Evolutionary conservation across 2,888 invertebrate species (phyloP).

Genomic region (Lycia hirtaria): DNA sequence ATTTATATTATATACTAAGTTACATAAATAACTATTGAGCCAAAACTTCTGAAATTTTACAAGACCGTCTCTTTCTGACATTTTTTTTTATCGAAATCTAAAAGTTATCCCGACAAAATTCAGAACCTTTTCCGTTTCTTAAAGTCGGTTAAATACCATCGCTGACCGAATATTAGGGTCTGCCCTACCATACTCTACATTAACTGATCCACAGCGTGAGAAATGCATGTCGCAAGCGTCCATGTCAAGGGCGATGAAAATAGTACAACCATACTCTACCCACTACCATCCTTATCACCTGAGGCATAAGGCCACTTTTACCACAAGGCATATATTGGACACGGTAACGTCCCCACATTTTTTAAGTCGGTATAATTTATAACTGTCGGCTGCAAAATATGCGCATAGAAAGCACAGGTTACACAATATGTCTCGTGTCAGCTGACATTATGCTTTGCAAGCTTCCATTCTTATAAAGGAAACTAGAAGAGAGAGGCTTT

Average conservation of each 20-base stretch:
- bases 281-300: slow-evolving; percentile 11
- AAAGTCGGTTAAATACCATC: no score
- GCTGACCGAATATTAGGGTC: no score
- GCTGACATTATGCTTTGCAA: background rate
- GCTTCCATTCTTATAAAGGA: no score
- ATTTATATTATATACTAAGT: no score
- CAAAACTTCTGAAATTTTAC: no score
- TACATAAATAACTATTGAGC: no score
- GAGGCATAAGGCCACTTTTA: slow-evolving; percentile 20
- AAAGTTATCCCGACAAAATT: no score
- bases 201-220: slow-evolving; percentile 18
- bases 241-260: slow-evolving; percentile 50
- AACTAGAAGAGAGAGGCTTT: no score
- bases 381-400: slow-evolving; percentile 10
- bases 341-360: slow-evolving; percentile 12
- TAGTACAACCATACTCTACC: slow-evolving; percentile 32
- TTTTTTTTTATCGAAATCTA: no score
- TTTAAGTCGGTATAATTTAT: slow-evolving; percentile 17
- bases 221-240: slow-evolving; percentile 41
- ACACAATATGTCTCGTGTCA: slow-evolving; percentile 1
- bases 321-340: slow-evolving; percentile 12
- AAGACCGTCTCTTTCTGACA: no score
- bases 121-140: no score
- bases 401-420: slow-evolving; percentile 7
- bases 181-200: slow-evolving; percentile 1